These are phyloP conservation scores for Drosophila nigrodunni DNA, from an alignment of 1,140 invertebrate genomes.

Conservation along the genomic window DNA sequence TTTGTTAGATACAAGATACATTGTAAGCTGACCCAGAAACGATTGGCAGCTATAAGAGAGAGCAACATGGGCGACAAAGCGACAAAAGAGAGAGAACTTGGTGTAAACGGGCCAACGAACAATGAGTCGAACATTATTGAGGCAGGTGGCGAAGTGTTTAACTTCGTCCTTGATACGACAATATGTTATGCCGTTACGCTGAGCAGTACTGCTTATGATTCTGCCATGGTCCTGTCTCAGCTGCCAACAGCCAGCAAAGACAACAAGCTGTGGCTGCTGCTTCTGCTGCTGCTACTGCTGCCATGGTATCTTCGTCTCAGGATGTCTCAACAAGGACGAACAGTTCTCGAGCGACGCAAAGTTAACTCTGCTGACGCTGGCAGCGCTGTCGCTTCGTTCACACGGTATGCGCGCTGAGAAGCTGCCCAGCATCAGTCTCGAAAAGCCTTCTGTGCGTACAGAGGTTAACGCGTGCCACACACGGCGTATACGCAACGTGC, in stretches of 20 bases:
- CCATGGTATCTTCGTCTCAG: slow-evolving; percentile 49
- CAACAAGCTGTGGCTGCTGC: slow-evolving; percentile 1
- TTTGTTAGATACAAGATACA: not conserved
- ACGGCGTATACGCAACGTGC: slow-evolving; percentile 72
- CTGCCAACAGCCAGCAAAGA: slow-evolving; percentile 23
- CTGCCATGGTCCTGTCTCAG: slow-evolving; percentile 10
- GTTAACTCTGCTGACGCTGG: slow-evolving; percentile 38
- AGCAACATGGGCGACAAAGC: slow-evolving; percentile 58
- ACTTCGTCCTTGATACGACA: slow-evolving; percentile 82
- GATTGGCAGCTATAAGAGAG: slow-evolving; percentile 33
- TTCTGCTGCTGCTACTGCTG: slow-evolving; percentile 25
- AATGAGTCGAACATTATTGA: slow-evolving; percentile 38
- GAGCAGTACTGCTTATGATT: slow-evolving; percentile 35
- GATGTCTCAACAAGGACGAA: slow-evolving; percentile 40
- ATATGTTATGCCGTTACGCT: slow-evolving; percentile 68
- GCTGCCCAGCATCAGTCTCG: slow-evolving; percentile 69
- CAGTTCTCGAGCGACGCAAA: slow-evolving; percentile 35
- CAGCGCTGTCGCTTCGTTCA: slow-evolving; percentile 31
- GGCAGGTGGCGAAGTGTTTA: slow-evolving; percentile 67
- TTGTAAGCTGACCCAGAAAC: slow-evolving; percentile 66
- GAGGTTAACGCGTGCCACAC: slow-evolving; percentile 73
- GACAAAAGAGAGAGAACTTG: slow-evolving; percentile 55
- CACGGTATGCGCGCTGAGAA: slow-evolving; percentile 48
- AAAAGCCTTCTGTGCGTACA: slow-evolving; percentile 80
- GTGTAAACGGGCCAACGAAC: slow-evolving; percentile 7